Evolutionary conservation across 2,797 vertebrate genomes (phyloP), one percentile per base, ranked within the genome.

Genomic region (Ibycter americanus): DNA sequence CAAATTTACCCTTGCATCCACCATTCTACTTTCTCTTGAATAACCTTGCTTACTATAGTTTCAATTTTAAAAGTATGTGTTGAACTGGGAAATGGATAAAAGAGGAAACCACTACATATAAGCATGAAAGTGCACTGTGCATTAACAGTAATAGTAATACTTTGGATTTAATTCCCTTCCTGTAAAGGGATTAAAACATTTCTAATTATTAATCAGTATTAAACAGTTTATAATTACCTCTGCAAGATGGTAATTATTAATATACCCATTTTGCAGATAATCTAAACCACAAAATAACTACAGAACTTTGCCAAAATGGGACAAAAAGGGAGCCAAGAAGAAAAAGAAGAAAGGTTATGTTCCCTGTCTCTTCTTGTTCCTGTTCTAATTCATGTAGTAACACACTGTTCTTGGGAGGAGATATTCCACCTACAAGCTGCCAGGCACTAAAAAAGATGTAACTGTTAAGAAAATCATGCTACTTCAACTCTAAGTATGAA

Each of bases 151-250:
- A 91, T 96, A 96, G 94, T 92, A 87, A 78, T 83, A 83, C 59
- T 96, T 93, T 61, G 51, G 56, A 77, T 96, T 93, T 96, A 95
- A 96, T 96, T 96, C 74, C 67, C 40, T 94, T 94, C 87, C 82
- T 96, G 82, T 83, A 93, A 87, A 63, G 90, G 92, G 86, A 95
- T 95, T 94, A 97, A 95, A 96, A 92, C 22, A 93, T 94, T 96
- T 96, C 92, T 90, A 95, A 96, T 96, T 97, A 93, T 97, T 97
- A 95, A 95, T 94, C 73, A 73, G 80, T 90, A 87, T 95, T 94
- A 93, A 94, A 80, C 46, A 90, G 90, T 93, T 96, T 95, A 91
- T 94, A 96, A 97, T 95, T 97, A 92, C 74, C 85, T 88, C 83
- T 91, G 67, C 90, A 96, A 94, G 59, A 87, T 82, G 55, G 81